These are phyloP conservation scores for Sphenodon punctatus DNA, from an alignment of 2,797 vertebrate species.

Conservation along the genomic window DNA sequence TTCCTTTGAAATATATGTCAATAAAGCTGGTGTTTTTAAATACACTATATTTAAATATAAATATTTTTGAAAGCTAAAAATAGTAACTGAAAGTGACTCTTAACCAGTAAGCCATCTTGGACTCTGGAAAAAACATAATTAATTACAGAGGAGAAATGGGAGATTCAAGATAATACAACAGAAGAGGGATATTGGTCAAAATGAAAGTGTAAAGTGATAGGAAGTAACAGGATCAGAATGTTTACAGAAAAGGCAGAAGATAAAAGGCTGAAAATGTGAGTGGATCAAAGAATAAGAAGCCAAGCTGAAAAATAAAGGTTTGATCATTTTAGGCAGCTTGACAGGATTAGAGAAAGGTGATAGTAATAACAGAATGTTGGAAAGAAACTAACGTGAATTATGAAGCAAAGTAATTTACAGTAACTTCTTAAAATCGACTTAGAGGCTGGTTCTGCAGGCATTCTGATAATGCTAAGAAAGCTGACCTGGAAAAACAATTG, in stretches of 20 bases:
- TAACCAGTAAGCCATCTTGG: background rate
- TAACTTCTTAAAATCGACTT: background rate
- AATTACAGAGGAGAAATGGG: background rate
- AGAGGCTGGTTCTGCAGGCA: no score
- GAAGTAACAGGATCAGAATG: background rate
- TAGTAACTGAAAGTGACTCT: background rate
- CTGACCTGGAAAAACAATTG: background rate
- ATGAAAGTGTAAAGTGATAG: background rate
- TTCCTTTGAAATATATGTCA: background rate
- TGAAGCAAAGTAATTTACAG: background rate
- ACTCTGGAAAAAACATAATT: background rate
- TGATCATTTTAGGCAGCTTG: constrained; percentile 52
- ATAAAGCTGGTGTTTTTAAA: background rate
- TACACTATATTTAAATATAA: no score
- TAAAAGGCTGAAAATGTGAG: constrained; percentile 31
- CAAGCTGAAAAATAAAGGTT: constrained; percentile 45
- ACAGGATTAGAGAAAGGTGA: constrained; percentile 31
- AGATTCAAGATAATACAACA: background rate
- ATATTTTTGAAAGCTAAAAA: background rate
- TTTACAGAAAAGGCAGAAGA: background rate
- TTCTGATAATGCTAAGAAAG: no score
- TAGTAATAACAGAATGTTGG: background rate
- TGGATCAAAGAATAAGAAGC: constrained; percentile 41
- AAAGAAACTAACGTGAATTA: constrained; percentile 2
- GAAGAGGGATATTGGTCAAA: background rate